Evolutionary conservation across 2,797 vertebrate genomes (phyloP).

Genomic region (Podarcis siculus): DNA sequence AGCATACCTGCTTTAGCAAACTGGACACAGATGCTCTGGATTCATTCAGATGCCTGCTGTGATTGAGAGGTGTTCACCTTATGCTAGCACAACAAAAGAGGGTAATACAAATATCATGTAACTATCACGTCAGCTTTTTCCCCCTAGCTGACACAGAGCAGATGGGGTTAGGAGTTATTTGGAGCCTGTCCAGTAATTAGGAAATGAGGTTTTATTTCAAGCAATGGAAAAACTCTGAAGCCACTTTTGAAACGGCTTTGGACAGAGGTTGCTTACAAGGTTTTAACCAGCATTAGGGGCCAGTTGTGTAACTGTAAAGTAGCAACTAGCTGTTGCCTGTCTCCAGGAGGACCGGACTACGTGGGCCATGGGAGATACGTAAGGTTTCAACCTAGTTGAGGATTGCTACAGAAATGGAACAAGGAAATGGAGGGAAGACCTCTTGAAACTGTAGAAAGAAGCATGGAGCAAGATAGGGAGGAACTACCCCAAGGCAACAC

Average conservation of each 20-base stretch:
- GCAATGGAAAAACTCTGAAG: slow-evolving; percentile 18
- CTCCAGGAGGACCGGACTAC: not conserved
- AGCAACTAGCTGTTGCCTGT: not conserved
- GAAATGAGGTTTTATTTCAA: slow-evolving; percentile 34
- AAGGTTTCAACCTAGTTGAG: not conserved
- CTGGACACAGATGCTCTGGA: not conserved
- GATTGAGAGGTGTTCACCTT: too few relatives aligned
- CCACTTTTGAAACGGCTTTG: slow-evolving; percentile 18
- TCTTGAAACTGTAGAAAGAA: not conserved
- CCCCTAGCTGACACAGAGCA: not conserved
- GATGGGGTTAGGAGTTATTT: slow-evolving; percentile 24
- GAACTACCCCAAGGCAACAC: not conserved
- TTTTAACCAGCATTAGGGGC: slow-evolving; percentile 15
- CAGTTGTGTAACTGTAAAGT: slow-evolving; percentile 8
- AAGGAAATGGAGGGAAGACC: not conserved
- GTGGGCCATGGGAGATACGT: not conserved
- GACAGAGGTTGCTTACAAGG: not conserved
- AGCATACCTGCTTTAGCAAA: not conserved
- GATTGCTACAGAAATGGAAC: not conserved
- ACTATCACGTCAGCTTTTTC: not conserved
- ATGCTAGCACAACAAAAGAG: not conserved
- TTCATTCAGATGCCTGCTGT: not conserved
- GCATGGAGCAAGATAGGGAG: not conserved
- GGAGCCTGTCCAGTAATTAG: slow-evolving; percentile 36
- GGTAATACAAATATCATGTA: not conserved